Evolutionary conservation across 2,888 invertebrate genomes (phyloP), one percentile per base, ranked within the genome.

Genomic region (Beris morrisii): DNA sequence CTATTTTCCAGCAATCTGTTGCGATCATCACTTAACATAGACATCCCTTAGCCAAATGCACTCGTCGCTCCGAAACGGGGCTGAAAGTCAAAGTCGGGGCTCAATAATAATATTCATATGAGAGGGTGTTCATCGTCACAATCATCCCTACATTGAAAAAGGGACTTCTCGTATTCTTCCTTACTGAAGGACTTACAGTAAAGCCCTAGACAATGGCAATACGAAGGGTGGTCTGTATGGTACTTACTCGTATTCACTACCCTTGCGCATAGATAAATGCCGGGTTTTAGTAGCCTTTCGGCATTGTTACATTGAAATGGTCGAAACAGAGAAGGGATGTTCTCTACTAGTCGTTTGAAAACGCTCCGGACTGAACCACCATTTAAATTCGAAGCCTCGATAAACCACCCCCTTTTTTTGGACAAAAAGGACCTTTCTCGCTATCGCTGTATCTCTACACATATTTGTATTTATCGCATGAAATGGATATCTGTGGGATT

Each of bases 401-500:
- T 64, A 63, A 65, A 32, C 67, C 67, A 66, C 59, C 58, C 59
- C 66, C 31, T 52, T 65, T 65, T 57, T 65, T 58, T 57, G 58
- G 52, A 65, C 53, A 58, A 48, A 38, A 38, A 38, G 38, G 38
- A 38, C 5, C 9, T 38, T 9, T 38, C 22, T 15, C 30, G 22
- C n/a, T 38, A 38, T 38, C 38, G 5, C 5, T 38, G 38, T 9
- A 38, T 38, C 38, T 56, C 30, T 50, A 65, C 43, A 50, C 48
- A 65, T 61, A 38, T 57, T 50, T 65, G 15, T 65, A 56, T 65
- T 56, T 65, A 65, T 65, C 53, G 64, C 44, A 64, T 69, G 68
- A 70, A 70, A 70, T 63, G 65, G 68, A 70, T 70, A 70, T 70
- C 67, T 68, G 70, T 70, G 70, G 67, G 70, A 70, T 70, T 70